phyloP scores from a whole-genome alignment of 2,113 vertebrate species.

The Vulpes ferrilata region DNA sequence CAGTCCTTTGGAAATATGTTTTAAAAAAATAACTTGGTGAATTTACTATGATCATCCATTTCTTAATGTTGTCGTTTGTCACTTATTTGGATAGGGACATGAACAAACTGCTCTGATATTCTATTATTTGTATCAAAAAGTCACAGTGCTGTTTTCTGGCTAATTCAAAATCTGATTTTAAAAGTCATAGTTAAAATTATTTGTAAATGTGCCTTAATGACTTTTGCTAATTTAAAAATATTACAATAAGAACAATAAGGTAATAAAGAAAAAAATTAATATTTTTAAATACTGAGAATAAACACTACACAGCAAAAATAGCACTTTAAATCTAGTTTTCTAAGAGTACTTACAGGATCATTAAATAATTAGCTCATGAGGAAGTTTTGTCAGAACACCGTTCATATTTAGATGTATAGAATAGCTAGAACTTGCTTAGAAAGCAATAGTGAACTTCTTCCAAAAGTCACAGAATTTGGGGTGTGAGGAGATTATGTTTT shows the following conservation, averaged over 20 bases:
- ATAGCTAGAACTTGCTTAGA: neutral
- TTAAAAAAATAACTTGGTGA: conserved; percentile 52
- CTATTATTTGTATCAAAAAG: neutral
- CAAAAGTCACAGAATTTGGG: neutral
- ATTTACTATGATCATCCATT: neutral
- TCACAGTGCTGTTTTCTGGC: neutral
- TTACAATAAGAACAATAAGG: conserved; percentile 61
- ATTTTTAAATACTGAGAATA: conserved; percentile 31
- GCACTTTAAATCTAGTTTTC: conserved; percentile 75
- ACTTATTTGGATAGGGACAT: neutral
- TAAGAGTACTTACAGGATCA: neutral
- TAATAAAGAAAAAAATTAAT: conserved; percentile 49
- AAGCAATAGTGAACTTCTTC: neutral
- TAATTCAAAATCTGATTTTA: conserved; percentile 55
- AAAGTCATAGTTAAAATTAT: conserved; percentile 54
- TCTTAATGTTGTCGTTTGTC: conserved; percentile 34
- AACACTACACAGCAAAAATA: conserved; percentile 72
- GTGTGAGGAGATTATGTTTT: neutral
- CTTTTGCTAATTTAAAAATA: conserved; percentile 51
- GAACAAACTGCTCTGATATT: neutral
- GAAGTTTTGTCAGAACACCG: conserved; percentile 71
- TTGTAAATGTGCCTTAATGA: conserved; percentile 23
- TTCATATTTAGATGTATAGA: conserved; percentile 58
- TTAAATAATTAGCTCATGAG: conserved; percentile 62
- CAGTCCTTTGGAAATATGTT: conserved; percentile 36